Evolutionary conservation across 2,797 vertebrate species (phyloP).

Genomic region (Takifugu ocellatus): DNA sequence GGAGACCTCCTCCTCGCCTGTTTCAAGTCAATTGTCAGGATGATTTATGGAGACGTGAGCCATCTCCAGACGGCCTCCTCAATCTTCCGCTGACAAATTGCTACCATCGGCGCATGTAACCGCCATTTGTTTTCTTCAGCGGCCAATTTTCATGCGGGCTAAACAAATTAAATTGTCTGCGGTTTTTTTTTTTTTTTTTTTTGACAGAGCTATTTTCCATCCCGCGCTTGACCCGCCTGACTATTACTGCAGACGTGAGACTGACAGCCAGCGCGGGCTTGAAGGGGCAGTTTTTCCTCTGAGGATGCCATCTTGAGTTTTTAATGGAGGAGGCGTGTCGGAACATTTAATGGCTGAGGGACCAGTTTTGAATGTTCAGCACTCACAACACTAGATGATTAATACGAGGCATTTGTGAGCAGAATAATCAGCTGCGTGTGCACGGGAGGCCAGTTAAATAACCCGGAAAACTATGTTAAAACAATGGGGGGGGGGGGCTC

Average conservation of each 20-base stretch:
- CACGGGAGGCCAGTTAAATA: slow-evolving; percentile 58
- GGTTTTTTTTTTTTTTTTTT: slow-evolving; percentile 53
- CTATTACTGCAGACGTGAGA: slow-evolving; percentile 41
- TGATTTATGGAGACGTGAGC: slow-evolving; percentile 72
- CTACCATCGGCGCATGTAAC: slow-evolving; percentile 48
- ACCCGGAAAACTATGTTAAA: slow-evolving; percentile 35
- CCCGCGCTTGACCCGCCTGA: slow-evolving; percentile 33
- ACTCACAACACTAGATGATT: slow-evolving; percentile 47
- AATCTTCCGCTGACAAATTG: slow-evolving; percentile 64
- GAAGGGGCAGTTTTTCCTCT: slow-evolving; percentile 4
- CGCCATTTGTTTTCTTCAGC: slow-evolving; percentile 60
- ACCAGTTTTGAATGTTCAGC: slow-evolving; percentile 43
- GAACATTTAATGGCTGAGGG: slow-evolving; percentile 47
- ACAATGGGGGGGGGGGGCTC: neutral
- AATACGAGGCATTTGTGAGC: slow-evolving; percentile 51
- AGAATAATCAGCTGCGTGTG: slow-evolving; percentile 46
- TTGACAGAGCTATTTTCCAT: neutral
- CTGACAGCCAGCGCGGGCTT: slow-evolving; percentile 37
- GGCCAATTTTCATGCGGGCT: slow-evolving; percentile 56
- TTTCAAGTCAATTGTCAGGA: slow-evolving; percentile 67
- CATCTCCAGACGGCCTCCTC: slow-evolving; percentile 62
- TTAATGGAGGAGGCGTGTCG: slow-evolving; percentile 40
- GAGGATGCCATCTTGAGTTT: slow-evolving; percentile 18
- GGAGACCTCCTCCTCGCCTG: slow-evolving; percentile 53
- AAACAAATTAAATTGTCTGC: slow-evolving; percentile 67